Percentiles rank a stretch among this genome's conserved stretches.
These are phyloP conservation scores for Steinernema carpocapsae DNA, from an alignment of 2,888 invertebrate species.

Conservation along the genomic window DNA sequence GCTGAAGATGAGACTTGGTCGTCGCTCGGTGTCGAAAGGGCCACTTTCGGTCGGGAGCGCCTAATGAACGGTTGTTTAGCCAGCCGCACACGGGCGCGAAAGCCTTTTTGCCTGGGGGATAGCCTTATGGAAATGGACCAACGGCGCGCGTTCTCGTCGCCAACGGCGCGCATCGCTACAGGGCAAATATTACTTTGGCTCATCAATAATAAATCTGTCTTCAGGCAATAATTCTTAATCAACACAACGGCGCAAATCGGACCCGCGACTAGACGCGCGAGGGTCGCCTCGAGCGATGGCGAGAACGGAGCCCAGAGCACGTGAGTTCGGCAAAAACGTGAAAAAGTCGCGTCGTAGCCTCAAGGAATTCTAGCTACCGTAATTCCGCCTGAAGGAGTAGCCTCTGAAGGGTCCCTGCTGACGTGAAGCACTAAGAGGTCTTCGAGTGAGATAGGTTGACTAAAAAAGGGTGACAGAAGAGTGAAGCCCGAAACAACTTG, in stretches of 20 bases:
- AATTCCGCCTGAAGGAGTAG: no score
- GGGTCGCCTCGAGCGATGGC: slow-evolving; percentile 30
- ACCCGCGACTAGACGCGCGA: slow-evolving; percentile 29
- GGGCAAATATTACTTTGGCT: slow-evolving; percentile 35
- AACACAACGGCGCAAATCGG: slow-evolving; percentile 30
- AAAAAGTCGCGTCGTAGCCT: background rate
- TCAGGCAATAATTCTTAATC: slow-evolving; percentile 35
- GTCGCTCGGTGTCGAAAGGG: background rate
- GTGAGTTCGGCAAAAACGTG: no score
- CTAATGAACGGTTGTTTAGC: slow-evolving; percentile 34
- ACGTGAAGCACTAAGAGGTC: no score
- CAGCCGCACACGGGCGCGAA: slow-evolving; percentile 6
- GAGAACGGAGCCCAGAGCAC: background rate
- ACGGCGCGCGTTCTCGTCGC: slow-evolving; percentile 32
- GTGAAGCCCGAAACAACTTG: no score
- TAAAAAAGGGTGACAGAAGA: background rate
- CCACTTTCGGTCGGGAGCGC: background rate
- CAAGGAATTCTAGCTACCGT: no score
- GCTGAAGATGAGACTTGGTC: background rate
- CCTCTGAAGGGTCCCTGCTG: no score
- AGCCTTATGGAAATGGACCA: slow-evolving; percentile 34
- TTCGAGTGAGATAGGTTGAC: background rate
- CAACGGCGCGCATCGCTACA: slow-evolving; percentile 32
- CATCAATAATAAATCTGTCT: slow-evolving; percentile 35
- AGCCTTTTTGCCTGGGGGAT: slow-evolving; percentile 34